phyloP scores from a whole-genome alignment of 1,140 invertebrate genomes.

The Zaprionus tsacasi region DNA sequence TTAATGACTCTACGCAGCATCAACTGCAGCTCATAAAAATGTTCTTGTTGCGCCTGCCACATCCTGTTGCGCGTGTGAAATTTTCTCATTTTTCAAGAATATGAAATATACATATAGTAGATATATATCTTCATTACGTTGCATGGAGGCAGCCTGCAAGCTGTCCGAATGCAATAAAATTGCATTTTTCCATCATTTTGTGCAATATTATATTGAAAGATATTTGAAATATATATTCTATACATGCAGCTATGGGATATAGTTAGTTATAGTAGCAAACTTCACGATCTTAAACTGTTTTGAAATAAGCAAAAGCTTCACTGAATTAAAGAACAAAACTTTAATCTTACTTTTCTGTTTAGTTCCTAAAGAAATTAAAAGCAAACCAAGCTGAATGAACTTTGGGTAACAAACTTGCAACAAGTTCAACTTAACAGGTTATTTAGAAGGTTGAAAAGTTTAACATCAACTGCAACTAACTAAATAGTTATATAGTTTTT shows the following conservation, averaged over 20 bases:
- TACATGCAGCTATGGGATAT: too few relatives aligned
- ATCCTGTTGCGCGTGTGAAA: constrained; percentile 11
- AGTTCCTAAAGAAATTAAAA: background rate
- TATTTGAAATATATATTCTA: too few relatives aligned
- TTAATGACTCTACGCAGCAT: constrained; percentile 56
- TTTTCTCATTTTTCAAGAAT: constrained; percentile 28
- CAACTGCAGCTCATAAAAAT: constrained; percentile 56
- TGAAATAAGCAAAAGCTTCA: too few relatives aligned
- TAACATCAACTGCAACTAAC: too few relatives aligned
- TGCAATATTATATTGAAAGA: background rate
- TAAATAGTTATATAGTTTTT: background rate
- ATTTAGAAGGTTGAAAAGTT: background rate
- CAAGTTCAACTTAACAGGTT: background rate
- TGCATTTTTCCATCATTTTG: background rate
- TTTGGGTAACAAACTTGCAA: background rate
- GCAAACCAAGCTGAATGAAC: background rate
- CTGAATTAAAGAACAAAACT: background rate
- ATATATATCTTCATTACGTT: background rate
- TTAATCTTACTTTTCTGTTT: background rate
- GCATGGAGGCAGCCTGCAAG: background rate
- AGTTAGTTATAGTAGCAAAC: too few relatives aligned
- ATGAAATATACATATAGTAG: background rate
- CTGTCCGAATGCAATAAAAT: background rate
- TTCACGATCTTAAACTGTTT: too few relatives aligned
- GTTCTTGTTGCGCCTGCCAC: constrained; percentile 29